A percentile compares a stretch with the other conserved stretches of the same genome.
Conservation (phyloP, 2,113 vertebrate species). For the Cyanistes caeruleus region DNA sequence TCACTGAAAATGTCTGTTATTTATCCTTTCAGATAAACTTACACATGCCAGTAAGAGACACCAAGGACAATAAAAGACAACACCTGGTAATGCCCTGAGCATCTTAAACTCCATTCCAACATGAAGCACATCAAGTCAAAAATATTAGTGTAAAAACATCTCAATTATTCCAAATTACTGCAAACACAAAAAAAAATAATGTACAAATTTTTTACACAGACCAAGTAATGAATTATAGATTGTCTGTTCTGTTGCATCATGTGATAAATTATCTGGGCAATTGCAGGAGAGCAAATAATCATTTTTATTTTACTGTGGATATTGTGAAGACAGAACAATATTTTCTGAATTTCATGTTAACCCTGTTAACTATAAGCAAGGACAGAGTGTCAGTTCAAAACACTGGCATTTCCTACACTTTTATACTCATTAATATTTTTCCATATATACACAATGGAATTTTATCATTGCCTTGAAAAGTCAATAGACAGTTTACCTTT, state of each 20-base stretch:
- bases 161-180: neutral
- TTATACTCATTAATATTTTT: neutral
- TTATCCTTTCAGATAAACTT: neutral
- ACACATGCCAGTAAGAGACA: neutral
- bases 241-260: neutral
- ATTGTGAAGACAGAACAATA: neutral
- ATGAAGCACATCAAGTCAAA: neutral
- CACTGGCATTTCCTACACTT: neutral
- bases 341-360: neutral
- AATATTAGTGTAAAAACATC: neutral
- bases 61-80: neutral
- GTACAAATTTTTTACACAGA: neutral
- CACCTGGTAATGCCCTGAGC: fast-evolving
- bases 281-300: neutral
- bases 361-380: neutral
- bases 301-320: neutral
- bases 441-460: neutral
- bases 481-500: neutral
- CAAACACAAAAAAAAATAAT: neutral
- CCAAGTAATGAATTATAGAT: neutral
- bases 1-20: neutral
- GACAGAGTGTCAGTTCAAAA: neutral
- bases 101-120: neutral
- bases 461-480: neutral
- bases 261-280: neutral